These are phyloP conservation scores for Etheostoma nigrum DNA, from an alignment of 2,797 vertebrate genomes.

Conservation along the genomic window DNA sequence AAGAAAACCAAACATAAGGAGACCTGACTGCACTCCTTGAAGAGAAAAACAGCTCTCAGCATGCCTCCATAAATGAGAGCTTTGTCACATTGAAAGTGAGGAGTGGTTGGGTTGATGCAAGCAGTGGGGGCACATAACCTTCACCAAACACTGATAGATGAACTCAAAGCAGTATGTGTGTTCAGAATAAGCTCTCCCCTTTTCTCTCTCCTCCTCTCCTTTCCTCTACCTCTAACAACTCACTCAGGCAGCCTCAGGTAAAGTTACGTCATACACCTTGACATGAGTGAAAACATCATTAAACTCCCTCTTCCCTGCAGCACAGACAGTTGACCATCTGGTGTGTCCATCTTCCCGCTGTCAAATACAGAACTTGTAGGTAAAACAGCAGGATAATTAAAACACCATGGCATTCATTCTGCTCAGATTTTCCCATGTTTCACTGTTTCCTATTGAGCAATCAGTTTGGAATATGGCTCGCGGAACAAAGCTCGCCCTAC, in stretches of 20 bases:
- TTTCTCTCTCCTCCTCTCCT: neutral
- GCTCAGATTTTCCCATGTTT: conserved; percentile 67
- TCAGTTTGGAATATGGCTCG: conserved; percentile 38
- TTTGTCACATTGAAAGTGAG: conserved; percentile 62
- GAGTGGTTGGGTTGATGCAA: conserved; percentile 31
- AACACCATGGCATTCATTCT: conserved; percentile 17
- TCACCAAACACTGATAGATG: conserved; percentile 63
- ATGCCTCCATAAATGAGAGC: conserved; percentile 59
- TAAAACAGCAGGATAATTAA: conserved; percentile 30
- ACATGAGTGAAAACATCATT: conserved; percentile 43
- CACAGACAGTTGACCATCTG: conserved; percentile 62
- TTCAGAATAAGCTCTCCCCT: conserved; percentile 2
- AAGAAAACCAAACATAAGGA: conserved; percentile 56
- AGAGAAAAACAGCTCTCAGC: conserved; percentile 35
- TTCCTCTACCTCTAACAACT: neutral
- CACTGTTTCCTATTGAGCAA: conserved; percentile 69
- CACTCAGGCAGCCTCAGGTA: conserved; percentile 13
- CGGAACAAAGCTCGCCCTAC: conserved; percentile 49
- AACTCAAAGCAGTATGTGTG: conserved; percentile 51
- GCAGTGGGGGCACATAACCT: conserved; percentile 44
- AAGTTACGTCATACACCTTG: conserved; percentile 31
- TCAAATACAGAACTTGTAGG: conserved; percentile 24
- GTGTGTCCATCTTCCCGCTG: conserved; percentile 32
- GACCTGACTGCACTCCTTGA: conserved; percentile 22
- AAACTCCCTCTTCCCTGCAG: conserved; percentile 33